A percentile compares a stretch with the other conserved stretches of the same genome.
These are phyloP conservation scores for Pheucticus melanocephalus DNA, from an alignment of 2,113 vertebrate species.

Conservation along the genomic window DNA sequence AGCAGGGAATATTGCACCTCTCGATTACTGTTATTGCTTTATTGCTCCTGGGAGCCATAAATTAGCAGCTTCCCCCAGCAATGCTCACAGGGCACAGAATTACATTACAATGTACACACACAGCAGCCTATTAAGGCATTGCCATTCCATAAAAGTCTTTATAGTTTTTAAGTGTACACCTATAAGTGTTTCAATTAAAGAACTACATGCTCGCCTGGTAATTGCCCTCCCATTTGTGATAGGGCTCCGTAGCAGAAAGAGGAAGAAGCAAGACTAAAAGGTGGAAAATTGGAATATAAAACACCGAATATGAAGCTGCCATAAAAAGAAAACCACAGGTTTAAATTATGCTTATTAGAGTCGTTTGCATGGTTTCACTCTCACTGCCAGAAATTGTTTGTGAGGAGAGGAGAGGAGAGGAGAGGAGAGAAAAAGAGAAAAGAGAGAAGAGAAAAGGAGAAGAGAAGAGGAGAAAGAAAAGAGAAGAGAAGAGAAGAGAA, in stretches of 20 bases:
- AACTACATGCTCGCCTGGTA: conserved; percentile 63
- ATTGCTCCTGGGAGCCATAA: conserved; percentile 72
- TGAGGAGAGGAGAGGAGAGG: too few relatives aligned
- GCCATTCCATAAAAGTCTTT: conserved; percentile 73
- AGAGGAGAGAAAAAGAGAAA: too few relatives aligned
- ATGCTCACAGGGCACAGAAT: conserved; percentile 46
- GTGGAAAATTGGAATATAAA: conserved; percentile 73
- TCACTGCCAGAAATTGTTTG: background rate
- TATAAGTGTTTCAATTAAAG: conserved; percentile 78
- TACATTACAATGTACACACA: conserved; percentile 65
- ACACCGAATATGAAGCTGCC: conserved; percentile 56
- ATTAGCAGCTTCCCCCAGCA: conserved; percentile 71
- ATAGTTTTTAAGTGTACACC: conserved; percentile 67
- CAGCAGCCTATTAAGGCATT: conserved; percentile 68
- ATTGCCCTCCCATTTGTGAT: conserved; percentile 66
- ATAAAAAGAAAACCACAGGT: conserved; percentile 53
- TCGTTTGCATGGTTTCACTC: conserved; percentile 39
- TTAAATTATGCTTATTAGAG: conserved; percentile 71
- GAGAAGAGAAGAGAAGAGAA: too few relatives aligned
- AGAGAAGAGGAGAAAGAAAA: too few relatives aligned
- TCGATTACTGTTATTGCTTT: conserved; percentile 77
- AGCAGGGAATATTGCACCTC: conserved; percentile 75
- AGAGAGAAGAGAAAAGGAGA: too few relatives aligned
- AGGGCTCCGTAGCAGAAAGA: conserved; percentile 21
- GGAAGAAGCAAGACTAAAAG: conserved; percentile 72